Percentiles rank a stretch among this genome's conserved stretches.
These are phyloP conservation scores for Leptinotarsa lineolata DNA, from an alignment of 1,140 invertebrate species.

Conservation along the genomic window DNA sequence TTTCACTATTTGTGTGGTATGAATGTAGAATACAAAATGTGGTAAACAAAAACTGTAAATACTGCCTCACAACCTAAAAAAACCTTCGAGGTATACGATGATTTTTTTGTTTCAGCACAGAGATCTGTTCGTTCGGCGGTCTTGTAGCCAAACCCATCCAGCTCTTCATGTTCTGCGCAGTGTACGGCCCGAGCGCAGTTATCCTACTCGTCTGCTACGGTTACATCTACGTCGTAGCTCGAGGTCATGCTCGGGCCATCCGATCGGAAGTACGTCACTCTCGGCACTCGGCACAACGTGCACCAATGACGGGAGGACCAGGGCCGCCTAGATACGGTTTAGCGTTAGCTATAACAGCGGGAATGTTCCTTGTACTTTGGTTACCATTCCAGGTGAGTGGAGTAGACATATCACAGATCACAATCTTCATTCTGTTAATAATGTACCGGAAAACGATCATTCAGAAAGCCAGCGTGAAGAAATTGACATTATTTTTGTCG, in stretches of 20 bases:
- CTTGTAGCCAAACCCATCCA: conserved; percentile 59
- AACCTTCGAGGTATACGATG: too few species aligned
- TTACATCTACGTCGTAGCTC: conserved; percentile 69
- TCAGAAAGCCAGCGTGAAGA: too few species aligned
- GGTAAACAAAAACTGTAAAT: too few species aligned
- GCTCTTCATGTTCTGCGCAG: conserved; percentile 61
- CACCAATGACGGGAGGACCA: conserved; percentile 21
- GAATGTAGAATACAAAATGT: too few species aligned
- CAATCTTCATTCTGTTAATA: too few species aligned
- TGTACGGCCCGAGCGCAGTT: conserved; percentile 64
- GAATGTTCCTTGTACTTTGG: conserved; percentile 67
- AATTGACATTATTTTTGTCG: too few species aligned
- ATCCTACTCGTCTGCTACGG: conserved; percentile 67
- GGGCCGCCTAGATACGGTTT: conserved; percentile 64
- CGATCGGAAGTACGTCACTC: conserved; percentile 66
- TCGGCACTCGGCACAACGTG: conserved; percentile 54
- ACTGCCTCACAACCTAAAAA: too few species aligned
- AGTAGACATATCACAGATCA: too few species aligned
- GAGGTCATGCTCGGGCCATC: conserved; percentile 68
- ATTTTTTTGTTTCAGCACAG: conserved; percentile 45
- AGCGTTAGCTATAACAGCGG: conserved; percentile 67
- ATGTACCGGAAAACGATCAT: too few species aligned
- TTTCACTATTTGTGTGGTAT: too few species aligned
- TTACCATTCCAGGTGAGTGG: conserved; percentile 64
- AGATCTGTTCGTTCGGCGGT: conserved; percentile 58